Evolutionary conservation across 2,113 vertebrate genomes (phyloP), one percentile per base, ranked within the genome.

Genomic region (Gobius niger): DNA sequence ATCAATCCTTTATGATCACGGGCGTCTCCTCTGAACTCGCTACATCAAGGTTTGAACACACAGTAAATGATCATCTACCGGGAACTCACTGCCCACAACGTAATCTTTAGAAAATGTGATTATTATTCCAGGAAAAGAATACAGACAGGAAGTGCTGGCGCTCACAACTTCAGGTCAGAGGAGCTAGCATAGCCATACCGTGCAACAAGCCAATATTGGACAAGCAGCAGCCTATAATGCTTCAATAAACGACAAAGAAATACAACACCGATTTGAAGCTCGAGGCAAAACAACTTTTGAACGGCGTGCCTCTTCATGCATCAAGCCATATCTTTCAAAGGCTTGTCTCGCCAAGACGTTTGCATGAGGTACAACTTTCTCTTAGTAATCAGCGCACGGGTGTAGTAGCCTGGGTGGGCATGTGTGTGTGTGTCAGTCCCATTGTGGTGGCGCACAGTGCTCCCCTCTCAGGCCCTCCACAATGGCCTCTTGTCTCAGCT

Each of bases 371-470:
- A 65, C 65, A 70, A 85, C 64, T 64, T 59, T 73, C 78, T 82
- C 59, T 67, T 80, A 77, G 68, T 83, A 75, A 82, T 88, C 85
- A 78, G 81, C 76, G 85, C 63, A 77, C 77, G 52, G 65, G 80
- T 77, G 73, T 81, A 67, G 63, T 19, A 63, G 41, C 46, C 59
- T 68, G 75, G 72, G 54, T 57, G 68, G 67, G 57, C 44, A 50
- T 82, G 51, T 47, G 19, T 63, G 69, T 70, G 65, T 70, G 65
- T 76, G 76, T 80, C 69, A 54, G 73, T 83, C 84, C 86, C 82
- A 91, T 89, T 89, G 89, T 88, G 72, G 83, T 88, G 87, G 82
- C 76, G 81, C 84, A 89, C 85, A 88, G 87, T 86, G 77, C 80
- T 12, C 73, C 82, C 83, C 82, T 87, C 84, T 88, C 90, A 89